These are phyloP conservation scores for Eupithecia tripunctaria DNA, from an alignment of 2,888 invertebrate species.

Conservation along the genomic window DNA sequence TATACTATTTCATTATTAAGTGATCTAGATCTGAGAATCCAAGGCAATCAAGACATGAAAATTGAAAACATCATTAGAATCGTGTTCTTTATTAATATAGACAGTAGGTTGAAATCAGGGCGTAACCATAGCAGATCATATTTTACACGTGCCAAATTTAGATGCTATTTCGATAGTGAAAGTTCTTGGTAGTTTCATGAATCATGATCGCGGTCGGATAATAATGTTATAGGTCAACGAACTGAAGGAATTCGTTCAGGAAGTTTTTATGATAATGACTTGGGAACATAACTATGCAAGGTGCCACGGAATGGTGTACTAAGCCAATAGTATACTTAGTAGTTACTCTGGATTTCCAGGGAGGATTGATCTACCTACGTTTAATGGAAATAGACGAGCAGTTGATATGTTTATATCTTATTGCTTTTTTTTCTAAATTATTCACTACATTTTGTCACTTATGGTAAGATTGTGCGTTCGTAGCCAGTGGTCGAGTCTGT, in stretches of 20 bases:
- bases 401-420: too few species aligned
- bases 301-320: too few species aligned
- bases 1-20: slow-evolving; percentile 29
- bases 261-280: background rate
- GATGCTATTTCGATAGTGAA: slow-evolving; percentile 44
- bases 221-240: background rate
- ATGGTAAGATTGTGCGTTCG: too few species aligned
- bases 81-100: slow-evolving; percentile 15
- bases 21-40: slow-evolving; percentile 39
- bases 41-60: slow-evolving; percentile 28
- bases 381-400: too few species aligned
- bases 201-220: background rate
- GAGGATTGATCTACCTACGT: too few species aligned
- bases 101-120: slow-evolving; percentile 27
- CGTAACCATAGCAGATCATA: slow-evolving; percentile 15
- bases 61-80: slow-evolving; percentile 16
- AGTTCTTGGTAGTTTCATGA: slow-evolving; percentile 38
- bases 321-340: too few species aligned
- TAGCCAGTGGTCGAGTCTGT: too few species aligned
- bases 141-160: slow-evolving; percentile 43
- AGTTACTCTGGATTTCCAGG: too few species aligned
- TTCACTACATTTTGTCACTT: too few species aligned
- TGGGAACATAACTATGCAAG: too few species aligned
- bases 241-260: background rate
- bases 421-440: too few species aligned